These are phyloP conservation scores for Chroicocephalus ridibundus DNA, from an alignment of 2,113 vertebrate genomes.

Conservation along the genomic window DNA sequence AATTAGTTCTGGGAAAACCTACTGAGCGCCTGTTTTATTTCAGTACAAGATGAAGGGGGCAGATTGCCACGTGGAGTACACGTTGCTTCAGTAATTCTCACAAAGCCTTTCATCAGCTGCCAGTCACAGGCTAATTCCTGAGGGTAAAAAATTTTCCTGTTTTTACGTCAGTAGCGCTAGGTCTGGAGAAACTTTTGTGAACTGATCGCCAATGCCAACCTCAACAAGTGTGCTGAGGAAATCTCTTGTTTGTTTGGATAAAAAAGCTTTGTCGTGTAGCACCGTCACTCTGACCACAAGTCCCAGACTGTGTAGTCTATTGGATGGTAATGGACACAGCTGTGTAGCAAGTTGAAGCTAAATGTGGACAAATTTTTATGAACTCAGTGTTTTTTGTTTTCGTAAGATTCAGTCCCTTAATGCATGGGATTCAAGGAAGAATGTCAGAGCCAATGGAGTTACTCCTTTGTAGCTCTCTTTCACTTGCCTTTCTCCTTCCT, in stretches of 20 bases:
- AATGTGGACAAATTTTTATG: not conserved
- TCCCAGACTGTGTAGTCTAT: not conserved
- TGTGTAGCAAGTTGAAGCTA: not conserved
- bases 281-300: not conserved
- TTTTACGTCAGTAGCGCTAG: not conserved
- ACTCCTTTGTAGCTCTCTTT: not conserved
- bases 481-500: not conserved
- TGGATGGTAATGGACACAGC: not conserved
- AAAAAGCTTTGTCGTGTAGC: not conserved
- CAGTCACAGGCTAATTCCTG: not conserved
- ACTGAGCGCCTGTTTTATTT: not conserved
- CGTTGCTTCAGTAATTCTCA: not conserved
- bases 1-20: not conserved
- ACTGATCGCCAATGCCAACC: not conserved
- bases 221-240: not conserved
- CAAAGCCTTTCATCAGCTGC: not conserved
- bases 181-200: not conserved
- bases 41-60: not conserved
- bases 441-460: not conserved
- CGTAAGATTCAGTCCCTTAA: not conserved
- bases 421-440: not conserved
- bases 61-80: not conserved
- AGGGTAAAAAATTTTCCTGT: not conserved
- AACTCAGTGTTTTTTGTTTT: not conserved
- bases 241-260: not conserved